A percentile compares a stretch with the other conserved stretches of the same genome.
Evolutionary conservation across 2,113 vertebrate genomes (phyloP).

Genomic region (Ammodytes dubius): DNA sequence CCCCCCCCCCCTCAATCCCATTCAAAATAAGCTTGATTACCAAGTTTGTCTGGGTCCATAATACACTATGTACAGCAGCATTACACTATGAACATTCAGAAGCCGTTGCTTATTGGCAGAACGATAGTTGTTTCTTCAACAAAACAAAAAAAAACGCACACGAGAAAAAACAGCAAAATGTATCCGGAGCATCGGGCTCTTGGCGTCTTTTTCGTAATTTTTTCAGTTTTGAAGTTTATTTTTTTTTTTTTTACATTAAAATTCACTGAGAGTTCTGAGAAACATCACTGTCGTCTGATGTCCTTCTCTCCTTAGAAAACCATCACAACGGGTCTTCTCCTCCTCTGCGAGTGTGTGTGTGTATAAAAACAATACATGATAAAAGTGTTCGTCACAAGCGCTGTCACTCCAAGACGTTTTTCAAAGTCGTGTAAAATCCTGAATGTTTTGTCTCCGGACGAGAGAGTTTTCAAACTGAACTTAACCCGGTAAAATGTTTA

Average conservation of each 20-base stretch:
- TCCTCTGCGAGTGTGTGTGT: conserved; percentile 31
- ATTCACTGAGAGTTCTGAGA: conserved; percentile 87
- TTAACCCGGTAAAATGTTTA: conserved; percentile 14
- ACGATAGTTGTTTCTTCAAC: conserved; percentile 89
- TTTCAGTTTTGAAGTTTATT: conserved; percentile 80
- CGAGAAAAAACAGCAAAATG: conserved; percentile 89
- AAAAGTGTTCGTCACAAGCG: conserved; percentile 55
- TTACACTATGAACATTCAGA: conserved; percentile 99
- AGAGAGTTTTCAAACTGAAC: conserved; percentile 17
- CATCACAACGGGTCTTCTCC: conserved; percentile 50
- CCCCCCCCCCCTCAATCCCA: conserved; percentile 33
- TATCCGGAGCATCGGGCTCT: conserved; percentile 84
- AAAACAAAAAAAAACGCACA: conserved; percentile 78
- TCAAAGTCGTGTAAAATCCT: conserved; percentile 37
- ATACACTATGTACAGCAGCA: conserved; percentile 94
- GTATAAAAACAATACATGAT: conserved; percentile 76
- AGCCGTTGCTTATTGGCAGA: conserved; percentile 98
- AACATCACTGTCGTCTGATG: conserved; percentile 48
- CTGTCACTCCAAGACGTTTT: conserved; percentile 16
- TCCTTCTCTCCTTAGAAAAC: conserved; percentile 58
- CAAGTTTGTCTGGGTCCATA: conserved; percentile 85
- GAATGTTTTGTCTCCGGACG: conserved; percentile 46
- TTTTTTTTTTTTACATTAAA: conserved; percentile 84
- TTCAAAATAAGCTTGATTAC: conserved; percentile 86
- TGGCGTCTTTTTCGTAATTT: conserved; percentile 21